Percentiles rank a stretch among this genome's conserved stretches.
phyloP scores from a whole-genome alignment of 2,888 invertebrate genomes.

The Noctua pronuba region DNA sequence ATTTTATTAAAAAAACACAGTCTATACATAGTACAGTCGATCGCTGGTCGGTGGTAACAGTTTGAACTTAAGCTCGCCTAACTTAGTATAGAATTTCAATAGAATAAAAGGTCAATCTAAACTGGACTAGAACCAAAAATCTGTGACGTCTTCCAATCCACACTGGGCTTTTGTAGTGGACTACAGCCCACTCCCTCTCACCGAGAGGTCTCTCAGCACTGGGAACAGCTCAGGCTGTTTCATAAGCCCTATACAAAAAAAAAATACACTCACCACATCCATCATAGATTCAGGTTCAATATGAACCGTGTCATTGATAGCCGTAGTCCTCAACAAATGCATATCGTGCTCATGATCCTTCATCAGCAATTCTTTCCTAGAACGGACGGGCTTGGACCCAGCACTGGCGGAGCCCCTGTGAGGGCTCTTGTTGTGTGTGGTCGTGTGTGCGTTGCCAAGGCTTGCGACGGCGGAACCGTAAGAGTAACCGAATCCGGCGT shows the following conservation, averaged over 20 bases:
- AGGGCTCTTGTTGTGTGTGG: constrained; percentile 58
- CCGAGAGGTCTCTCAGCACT: neutral
- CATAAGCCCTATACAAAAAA: neutral
- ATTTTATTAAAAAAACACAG: neutral
- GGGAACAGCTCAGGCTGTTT: neutral
- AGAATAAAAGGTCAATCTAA: neutral
- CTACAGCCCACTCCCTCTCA: neutral
- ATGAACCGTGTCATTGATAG: constrained; percentile 81
- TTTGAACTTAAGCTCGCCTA: neutral
- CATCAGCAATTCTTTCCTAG: constrained; percentile 76
- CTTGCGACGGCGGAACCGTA: constrained; percentile 84
- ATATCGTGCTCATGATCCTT: constrained; percentile 72
- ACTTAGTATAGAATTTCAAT: neutral
- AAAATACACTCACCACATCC: constrained; percentile 62
- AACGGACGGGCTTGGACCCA: constrained; percentile 70
- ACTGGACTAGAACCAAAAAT: neutral
- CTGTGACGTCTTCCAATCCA: neutral
- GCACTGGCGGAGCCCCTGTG: constrained; percentile 15
- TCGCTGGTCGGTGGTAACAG: neutral
- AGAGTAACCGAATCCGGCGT: constrained; percentile 84
- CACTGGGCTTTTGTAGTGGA: neutral
- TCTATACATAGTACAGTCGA: neutral
- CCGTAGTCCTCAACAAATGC: constrained; percentile 83
- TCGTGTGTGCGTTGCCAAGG: constrained; percentile 67
- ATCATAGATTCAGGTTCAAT: constrained; percentile 72